Evolutionary conservation across 2,888 invertebrate genomes (phyloP).

Genomic region (Cotesia congregata): DNA sequence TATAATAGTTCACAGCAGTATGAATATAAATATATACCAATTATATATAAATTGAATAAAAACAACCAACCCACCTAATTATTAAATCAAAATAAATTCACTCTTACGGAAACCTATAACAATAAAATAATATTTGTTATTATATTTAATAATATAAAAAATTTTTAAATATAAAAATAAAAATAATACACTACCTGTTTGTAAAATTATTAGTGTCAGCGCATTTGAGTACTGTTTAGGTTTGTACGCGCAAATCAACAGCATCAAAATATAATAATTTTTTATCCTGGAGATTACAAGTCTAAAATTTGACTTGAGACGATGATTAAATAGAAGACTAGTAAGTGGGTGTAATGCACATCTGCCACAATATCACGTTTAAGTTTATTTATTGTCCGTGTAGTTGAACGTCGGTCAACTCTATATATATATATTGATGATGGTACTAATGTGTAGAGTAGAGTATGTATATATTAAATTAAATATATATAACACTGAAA

Average conservation of each 20-base stretch:
- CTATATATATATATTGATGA: conserved; percentile 13
- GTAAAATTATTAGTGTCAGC: conserved; percentile 25
- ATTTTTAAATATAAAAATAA: neutral
- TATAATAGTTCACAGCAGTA: neutral
- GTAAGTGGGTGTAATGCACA: conserved; percentile 31
- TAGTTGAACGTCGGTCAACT: neutral
- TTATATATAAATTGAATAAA: neutral
- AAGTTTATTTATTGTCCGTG: neutral
- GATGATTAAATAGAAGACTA: conserved; percentile 15
- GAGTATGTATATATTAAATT: neutral
- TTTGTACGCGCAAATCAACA: conserved; percentile 44
- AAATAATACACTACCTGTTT: conserved; percentile 35
- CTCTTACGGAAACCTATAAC: neutral
- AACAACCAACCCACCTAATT: neutral
- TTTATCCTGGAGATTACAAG: neutral
- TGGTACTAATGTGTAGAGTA: neutral
- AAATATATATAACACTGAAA: conserved; percentile 7
- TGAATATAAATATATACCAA: neutral
- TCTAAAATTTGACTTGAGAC: neutral
- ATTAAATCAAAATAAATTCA: neutral
- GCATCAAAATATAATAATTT: conserved; percentile 36
- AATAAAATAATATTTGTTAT: neutral
- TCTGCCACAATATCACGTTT: conserved; percentile 13
- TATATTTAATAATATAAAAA: neutral
- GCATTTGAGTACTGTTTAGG: conserved; percentile 40